Conservation (phyloP, 2,888 invertebrate genomes). For the Mylabris sibirica region DNA sequence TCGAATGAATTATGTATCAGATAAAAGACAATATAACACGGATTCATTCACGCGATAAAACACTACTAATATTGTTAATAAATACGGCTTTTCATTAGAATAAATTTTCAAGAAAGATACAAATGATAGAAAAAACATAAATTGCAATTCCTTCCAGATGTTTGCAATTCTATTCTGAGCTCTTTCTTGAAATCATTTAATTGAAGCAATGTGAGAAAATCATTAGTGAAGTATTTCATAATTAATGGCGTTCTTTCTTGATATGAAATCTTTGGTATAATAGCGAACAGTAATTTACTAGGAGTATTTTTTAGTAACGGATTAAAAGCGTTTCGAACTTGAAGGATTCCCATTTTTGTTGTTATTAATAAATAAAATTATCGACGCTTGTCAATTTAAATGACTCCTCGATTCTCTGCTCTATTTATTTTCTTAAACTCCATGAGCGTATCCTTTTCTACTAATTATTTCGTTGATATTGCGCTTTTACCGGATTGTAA, state of each 20-base stretch:
- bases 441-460: neutral
- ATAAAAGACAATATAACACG: conserved; percentile 15
- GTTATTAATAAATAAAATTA: no score
- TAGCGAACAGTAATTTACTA: neutral
- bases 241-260: neutral
- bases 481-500: neutral
- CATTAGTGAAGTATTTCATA: conserved; percentile 1
- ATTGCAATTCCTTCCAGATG: neutral
- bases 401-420: neutral
- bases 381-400: no score
- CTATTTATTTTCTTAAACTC: neutral
- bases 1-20: conserved; percentile 29
- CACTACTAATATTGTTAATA: neutral
- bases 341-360: neutral
- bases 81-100: neutral
- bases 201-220: conserved; percentile 2
- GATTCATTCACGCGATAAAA: conserved; percentile 24
- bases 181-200: neutral
- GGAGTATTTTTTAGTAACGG: no score
- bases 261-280: neutral
- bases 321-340: no score
- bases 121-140: neutral
- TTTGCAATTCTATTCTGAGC: no score
- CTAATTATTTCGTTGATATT: neutral
- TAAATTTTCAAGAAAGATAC: neutral